These are phyloP conservation scores for Chrysocyon brachyurus DNA, from an alignment of 2,797 vertebrate genomes.

Conservation along the genomic window DNA sequence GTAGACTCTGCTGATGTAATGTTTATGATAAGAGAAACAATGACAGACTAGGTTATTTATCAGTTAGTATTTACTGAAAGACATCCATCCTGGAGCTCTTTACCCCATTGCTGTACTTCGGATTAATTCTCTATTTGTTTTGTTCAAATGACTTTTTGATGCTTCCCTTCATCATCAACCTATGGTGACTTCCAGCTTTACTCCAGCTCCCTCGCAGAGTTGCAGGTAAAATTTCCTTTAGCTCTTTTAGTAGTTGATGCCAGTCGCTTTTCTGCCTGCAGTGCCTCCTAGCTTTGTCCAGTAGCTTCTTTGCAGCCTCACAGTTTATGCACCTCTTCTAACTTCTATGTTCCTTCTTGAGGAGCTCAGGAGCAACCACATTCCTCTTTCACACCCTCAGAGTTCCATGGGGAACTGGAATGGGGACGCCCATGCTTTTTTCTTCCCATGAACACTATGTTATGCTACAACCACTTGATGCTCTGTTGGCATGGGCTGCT, in stretches of 20 bases:
- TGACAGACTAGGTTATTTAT: background rate
- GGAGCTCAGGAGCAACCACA: background rate
- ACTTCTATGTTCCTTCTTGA: background rate
- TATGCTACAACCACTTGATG: background rate
- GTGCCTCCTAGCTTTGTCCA: background rate
- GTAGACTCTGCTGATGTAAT: background rate
- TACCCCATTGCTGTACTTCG: background rate
- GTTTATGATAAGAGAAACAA: background rate
- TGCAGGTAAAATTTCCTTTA: background rate
- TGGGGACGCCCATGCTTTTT: background rate
- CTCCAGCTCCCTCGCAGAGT: background rate
- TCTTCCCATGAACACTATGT: background rate
- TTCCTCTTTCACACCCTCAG: background rate
- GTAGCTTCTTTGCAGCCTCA: background rate
- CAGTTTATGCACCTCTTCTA: background rate
- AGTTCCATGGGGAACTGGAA: background rate
- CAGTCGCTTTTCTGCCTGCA: background rate
- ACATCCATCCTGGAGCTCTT: background rate
- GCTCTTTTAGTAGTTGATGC: background rate
- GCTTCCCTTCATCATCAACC: background rate
- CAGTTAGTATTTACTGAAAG: background rate
- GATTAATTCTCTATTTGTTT: background rate
- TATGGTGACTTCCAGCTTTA: background rate
- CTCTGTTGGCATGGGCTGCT: background rate
- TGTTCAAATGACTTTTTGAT: background rate